These are phyloP conservation scores for Tachycineta bicolor DNA, from an alignment of 2,113 vertebrate genomes.

Conservation along the genomic window DNA sequence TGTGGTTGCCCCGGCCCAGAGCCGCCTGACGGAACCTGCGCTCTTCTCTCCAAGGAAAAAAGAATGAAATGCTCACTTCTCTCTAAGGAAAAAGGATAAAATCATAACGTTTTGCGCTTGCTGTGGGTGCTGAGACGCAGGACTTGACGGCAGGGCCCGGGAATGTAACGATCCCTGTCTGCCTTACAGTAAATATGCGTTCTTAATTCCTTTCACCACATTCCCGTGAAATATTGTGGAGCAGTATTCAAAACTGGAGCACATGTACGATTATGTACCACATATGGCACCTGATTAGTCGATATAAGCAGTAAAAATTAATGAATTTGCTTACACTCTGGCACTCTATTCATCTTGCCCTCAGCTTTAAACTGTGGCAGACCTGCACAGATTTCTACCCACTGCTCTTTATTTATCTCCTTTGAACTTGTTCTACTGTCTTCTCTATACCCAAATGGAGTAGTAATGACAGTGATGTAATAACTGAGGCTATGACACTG, in stretches of 20 bases:
- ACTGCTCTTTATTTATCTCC: background rate
- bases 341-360: accelerated
- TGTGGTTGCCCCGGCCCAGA: accelerated
- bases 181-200: background rate
- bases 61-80: background rate
- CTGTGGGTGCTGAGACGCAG: no score
- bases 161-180: no score
- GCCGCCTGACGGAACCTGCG: accelerated
- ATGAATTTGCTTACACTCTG: background rate
- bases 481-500: background rate
- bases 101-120: no score
- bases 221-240: background rate
- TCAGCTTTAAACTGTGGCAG: background rate
- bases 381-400: background rate
- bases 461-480: no score
- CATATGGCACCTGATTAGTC: accelerated
- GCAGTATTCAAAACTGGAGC: background rate
- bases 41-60: background rate
- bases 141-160: background rate
- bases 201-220: background rate
- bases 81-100: background rate
- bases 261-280: accelerated
- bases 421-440: background rate
- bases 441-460: background rate
- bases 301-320: background rate